Base-by-base conservation (phyloP, 1,140 invertebrate species). In the Drosophila bipectinata region DNA sequence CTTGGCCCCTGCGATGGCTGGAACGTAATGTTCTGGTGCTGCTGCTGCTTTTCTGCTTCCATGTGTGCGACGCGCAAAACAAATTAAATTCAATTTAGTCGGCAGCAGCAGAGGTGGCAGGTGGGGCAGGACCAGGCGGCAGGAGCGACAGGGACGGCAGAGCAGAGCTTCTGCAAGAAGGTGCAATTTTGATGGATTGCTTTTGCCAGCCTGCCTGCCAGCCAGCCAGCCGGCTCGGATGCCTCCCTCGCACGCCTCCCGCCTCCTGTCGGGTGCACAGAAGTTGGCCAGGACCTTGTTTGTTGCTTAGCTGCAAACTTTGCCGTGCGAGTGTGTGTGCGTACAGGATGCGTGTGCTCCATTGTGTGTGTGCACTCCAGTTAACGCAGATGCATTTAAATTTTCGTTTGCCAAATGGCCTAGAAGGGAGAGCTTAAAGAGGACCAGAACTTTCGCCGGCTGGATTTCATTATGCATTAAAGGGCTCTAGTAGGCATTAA, bases 141-240 rank as follows among this genome's bases (percentile, higher is more conserved):
- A 52, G 12, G 52, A 41, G 41, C 4, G 7, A 14, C 14, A 44
- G 14, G 15, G 41, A n/a, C 39, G 39, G 32, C 8, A 62, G 49
- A 14, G 34, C 12, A 60, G 48, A 49, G 57, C 72, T 79, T 61
- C 67, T 72, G 78, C 79, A 91, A 90, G 89, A 89, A 91, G 84
- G 90, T 91, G 90, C 89, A 91, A 91, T 91, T 91, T 91, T 91
- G 89, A 91, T 91, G 89, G 89, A 91, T 91, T 91, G 81, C 89
- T 81, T 91, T 79, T 75, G 71, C 72, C 72, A 55, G 59, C 41
- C 47, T 41, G 56, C 34, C 41, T 74, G 71, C 72, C 72, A 49
- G 71, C 72, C 72, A 49, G 58, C 41, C 48, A 51, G 52, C 37
- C 44, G 77, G 54, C 57, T 63, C 49, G 78, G 48, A 48, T 21